These are phyloP conservation scores for Chrysolina americana DNA, from an alignment of 2,888 invertebrate species.

Conservation along the genomic window DNA sequence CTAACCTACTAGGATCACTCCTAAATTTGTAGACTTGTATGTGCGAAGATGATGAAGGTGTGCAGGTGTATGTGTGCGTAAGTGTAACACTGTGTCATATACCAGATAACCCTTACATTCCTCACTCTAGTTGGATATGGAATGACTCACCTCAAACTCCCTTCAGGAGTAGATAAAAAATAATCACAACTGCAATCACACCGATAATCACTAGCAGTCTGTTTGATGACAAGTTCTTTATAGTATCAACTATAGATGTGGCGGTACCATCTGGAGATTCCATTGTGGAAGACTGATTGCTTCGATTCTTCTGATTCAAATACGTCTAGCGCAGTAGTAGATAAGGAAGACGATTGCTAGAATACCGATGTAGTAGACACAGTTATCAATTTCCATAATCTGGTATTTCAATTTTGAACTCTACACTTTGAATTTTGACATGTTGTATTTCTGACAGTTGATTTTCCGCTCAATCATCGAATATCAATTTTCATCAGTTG, in stretches of 20 bases:
- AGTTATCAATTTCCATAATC: conserved; percentile 47
- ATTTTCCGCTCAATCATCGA: background rate
- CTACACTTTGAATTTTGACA: conserved; percentile 17
- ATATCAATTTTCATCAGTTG: too few relatives aligned
- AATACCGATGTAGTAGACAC: conserved; percentile 56
- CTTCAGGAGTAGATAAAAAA: background rate
- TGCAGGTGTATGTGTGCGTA: too few relatives aligned
- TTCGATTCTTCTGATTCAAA: conserved; percentile 28
- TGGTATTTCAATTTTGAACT: conserved; percentile 7
- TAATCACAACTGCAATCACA: background rate
- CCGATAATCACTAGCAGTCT: background rate
- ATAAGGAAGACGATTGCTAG: conserved; percentile 49
- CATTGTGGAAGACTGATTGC: too few relatives aligned
- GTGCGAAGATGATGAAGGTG: too few relatives aligned
- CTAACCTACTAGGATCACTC: background rate
- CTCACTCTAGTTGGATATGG: too few relatives aligned
- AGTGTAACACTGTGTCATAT: too few relatives aligned
- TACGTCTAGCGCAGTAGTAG: conserved; percentile 45
- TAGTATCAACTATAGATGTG: background rate
- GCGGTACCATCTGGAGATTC: too few relatives aligned
- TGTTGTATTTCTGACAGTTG: background rate
- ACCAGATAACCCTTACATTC: too few relatives aligned
- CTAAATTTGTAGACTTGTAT: too few relatives aligned
- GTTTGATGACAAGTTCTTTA: background rate
- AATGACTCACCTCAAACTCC: too few relatives aligned